phyloP scores from a whole-genome alignment of 2,797 vertebrate genomes.

The Sardinella longiceps region DNA sequence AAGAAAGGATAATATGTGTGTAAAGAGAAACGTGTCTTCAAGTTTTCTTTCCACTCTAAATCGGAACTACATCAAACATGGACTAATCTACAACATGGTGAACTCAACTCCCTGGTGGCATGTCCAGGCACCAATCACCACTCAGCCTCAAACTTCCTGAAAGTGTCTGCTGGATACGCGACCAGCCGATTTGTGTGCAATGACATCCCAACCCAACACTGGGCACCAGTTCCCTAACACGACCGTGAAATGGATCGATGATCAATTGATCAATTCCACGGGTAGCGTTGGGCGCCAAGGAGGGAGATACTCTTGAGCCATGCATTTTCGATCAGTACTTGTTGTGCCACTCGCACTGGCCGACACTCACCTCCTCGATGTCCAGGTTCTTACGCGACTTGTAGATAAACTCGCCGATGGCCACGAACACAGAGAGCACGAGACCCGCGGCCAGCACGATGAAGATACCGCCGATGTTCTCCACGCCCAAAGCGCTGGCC shows the following conservation, averaged over 20 bases:
- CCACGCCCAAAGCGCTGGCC: conserved; percentile 94
- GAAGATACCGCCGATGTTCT: conserved; percentile 98
- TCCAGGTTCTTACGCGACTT: conserved; percentile 92
- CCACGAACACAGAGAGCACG: conserved; percentile 96
- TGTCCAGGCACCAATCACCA: neutral
- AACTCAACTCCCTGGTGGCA: conserved; percentile 64
- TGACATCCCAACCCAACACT: neutral
- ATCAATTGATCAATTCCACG: neutral
- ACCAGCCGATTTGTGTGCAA: neutral
- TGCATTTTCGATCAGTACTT: conserved; percentile 67
- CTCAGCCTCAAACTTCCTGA: neutral
- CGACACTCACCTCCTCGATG: conserved; percentile 89
- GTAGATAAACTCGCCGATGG: conserved; percentile 97
- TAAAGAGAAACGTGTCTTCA: conserved; percentile 58
- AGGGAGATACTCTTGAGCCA: neutral
- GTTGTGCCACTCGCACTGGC: conserved; percentile 81
- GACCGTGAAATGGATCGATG: neutral
- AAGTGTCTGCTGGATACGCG: neutral
- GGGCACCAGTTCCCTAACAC: neutral
- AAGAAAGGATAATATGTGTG: conserved; percentile 48
- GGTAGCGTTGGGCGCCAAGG: neutral
- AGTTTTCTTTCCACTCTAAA: conserved; percentile 54
- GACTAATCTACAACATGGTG: conserved; percentile 58
- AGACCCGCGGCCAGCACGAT: conserved; percentile 97
- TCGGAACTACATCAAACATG: conserved; percentile 63